Evolutionary conservation across 2,888 invertebrate genomes (phyloP).

Genomic region (Plutella xylostella): DNA sequence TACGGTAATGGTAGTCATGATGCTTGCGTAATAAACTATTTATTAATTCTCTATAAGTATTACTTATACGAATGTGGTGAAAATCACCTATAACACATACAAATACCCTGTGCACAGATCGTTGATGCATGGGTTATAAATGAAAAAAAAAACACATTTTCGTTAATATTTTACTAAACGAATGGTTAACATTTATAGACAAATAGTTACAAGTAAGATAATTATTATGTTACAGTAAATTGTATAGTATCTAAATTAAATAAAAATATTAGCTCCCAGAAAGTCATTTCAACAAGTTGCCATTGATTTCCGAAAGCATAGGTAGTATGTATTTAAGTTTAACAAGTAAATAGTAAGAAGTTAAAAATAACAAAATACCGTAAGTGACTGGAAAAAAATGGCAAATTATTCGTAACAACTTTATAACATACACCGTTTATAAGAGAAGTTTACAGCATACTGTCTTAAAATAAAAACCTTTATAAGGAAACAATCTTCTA

Average conservation of each 20-base stretch:
- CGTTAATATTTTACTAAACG: constrained; percentile 5
- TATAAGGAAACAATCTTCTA: too few species aligned
- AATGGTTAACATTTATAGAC: constrained; percentile 4
- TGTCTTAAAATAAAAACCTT: too few species aligned
- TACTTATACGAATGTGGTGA: too few species aligned
- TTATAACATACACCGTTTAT: constrained; percentile 4
- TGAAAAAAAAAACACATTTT: neutral
- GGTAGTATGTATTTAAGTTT: too few species aligned
- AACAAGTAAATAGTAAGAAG: too few species aligned
- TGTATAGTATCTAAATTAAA: neutral
- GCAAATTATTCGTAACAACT: constrained; percentile 59
- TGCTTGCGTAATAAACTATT: too few species aligned
- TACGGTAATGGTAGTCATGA: too few species aligned
- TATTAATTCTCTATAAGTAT: too few species aligned
- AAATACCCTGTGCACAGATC: too few species aligned
- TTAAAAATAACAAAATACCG: neutral
- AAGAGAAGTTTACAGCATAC: too few species aligned
- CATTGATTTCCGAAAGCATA: constrained; percentile 42
- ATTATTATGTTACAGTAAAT: neutral
- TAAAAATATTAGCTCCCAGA: constrained; percentile 24
- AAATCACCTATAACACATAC: too few species aligned
- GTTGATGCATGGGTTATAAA: too few species aligned
- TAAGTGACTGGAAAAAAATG: constrained; percentile 30
- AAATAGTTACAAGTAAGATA: neutral
- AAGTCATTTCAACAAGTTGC: constrained; percentile 59